A percentile compares a stretch with the other conserved stretches of the same genome.
These are phyloP conservation scores for Psammodynastes pulverulentus DNA, from an alignment of 2,113 vertebrate genomes.

Conservation along the genomic window DNA sequence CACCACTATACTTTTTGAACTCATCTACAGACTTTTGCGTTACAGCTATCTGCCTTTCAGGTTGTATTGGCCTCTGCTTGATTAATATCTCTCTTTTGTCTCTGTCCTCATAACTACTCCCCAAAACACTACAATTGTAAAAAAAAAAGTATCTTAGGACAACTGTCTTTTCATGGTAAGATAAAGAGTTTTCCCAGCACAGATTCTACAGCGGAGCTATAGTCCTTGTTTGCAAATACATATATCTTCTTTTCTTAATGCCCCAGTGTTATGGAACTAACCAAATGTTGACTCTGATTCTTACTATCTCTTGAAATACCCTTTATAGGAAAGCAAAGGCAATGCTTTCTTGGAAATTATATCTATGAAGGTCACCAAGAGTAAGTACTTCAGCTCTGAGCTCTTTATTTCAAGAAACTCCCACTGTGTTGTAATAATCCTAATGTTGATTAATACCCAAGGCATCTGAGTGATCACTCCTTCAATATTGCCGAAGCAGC, in stretches of 20 bases:
- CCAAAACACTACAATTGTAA: background rate
- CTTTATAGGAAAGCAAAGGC: background rate
- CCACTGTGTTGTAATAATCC: background rate
- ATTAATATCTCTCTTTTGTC: background rate
- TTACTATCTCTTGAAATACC: background rate
- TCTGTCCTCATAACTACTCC: background rate
- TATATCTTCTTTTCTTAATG: background rate
- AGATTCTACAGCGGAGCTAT: background rate
- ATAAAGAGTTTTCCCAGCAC: background rate
- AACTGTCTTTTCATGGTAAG: background rate
- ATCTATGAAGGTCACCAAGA: background rate
- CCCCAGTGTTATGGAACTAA: conserved; percentile 15
- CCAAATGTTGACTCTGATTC: background rate
- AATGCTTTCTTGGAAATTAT: conserved; percentile 6
- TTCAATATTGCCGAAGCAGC: conserved; percentile 32
- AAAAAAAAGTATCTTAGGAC: background rate
- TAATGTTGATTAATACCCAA: background rate
- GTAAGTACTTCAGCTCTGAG: background rate
- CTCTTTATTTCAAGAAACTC: conserved; percentile 19
- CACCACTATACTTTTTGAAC: fast-evolving
- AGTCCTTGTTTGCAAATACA: conserved; percentile 3
- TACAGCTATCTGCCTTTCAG: background rate
- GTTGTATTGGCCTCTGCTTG: conserved; percentile 18
- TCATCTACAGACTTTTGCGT: background rate
- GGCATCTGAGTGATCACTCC: conserved; percentile 11